Base-by-base conservation (phyloP, 2,888 invertebrate species). In the Dryocosmus kuriphilus region DNA sequence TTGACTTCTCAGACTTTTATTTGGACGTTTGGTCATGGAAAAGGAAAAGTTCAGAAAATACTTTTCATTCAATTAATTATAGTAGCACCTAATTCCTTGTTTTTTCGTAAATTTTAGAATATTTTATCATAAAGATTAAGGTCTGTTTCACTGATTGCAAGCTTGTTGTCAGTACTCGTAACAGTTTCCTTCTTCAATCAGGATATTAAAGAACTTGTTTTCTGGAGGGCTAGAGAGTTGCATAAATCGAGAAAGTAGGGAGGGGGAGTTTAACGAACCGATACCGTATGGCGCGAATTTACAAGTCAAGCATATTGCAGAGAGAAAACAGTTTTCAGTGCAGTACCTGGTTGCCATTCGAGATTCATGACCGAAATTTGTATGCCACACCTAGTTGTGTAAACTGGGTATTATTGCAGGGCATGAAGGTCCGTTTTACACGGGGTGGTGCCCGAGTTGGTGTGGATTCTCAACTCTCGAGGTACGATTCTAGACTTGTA, bases 311-410 rank as follows among this genome's bases (percentile, higher is more conserved):
- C 51, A 27, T 24, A 46, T 67, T 67, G 30, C 19, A 24, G 71
- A 71, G 71, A 51, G 71, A 51, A 51, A 51, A 71, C 51, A 51
- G 51, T 51, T 51, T 71, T 51, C 46, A 51, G 27, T 46, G 71
- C 27, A 71, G 51, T 71, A 51, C 71, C 51, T 30, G 71, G n/a
- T 51, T 51, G 46, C 51, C 51, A 71, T 71, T 71, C 51, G 46
- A 30, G 71, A 71, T 71, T 71, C 71, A 71, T 71, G 71, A 51
- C 51, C 46, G 51, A 71, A 71, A 71, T 71, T 71, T 30, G 51
- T 71, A 71, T 71, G 71, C 71, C 71, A 51, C 71, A 51, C 46
- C 51, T 51, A 71, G 51, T 71, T 51, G 71, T 71, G 71, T 71
- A 71, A 71, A 71, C 71, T 71, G 71, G 71, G 71, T 46, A 71